Conservation (phyloP, 2,888 invertebrate genomes). For the Buathra laborator region DNA sequence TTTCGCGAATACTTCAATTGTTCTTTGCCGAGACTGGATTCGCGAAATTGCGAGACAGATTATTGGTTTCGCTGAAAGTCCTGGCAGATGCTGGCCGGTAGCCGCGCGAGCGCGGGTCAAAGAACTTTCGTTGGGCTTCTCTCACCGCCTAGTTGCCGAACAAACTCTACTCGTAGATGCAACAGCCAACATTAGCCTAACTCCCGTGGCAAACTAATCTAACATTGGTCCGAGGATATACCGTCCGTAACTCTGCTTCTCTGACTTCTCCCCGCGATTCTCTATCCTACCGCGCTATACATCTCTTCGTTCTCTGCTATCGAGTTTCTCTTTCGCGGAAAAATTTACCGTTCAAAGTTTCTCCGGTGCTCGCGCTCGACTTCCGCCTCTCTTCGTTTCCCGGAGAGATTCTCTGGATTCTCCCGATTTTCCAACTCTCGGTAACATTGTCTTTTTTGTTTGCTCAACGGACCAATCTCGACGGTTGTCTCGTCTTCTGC, state of each 20-base stretch:
- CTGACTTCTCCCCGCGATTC: conserved; percentile 61
- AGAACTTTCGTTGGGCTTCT: conserved; percentile 78
- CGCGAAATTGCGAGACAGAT: conserved; percentile 80
- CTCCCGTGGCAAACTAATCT: conserved; percentile 82
- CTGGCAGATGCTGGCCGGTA: conserved; percentile 70
- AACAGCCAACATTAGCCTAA: conserved; percentile 81
- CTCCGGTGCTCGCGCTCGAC: conserved; percentile 55
- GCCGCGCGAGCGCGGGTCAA: conserved; percentile 71
- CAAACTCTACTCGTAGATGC: conserved; percentile 81
- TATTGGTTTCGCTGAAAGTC: conserved; percentile 80
- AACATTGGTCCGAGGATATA: conserved; percentile 80
- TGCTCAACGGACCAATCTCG: conserved; percentile 59
- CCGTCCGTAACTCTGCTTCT: conserved; percentile 58
- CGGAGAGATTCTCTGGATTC: conserved; percentile 37
- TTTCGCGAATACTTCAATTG: conserved; percentile 66
- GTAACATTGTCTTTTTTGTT: conserved; percentile 61
- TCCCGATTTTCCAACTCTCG: conserved; percentile 34
- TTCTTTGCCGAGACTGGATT: conserved; percentile 74
- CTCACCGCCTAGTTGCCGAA: conserved; percentile 77
- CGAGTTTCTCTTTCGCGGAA: conserved; percentile 56
- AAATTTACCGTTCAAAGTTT: conserved; percentile 65
- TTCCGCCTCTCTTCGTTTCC: conserved; percentile 62
- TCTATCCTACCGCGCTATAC: conserved; percentile 50
- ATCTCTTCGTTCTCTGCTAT: conserved; percentile 37
- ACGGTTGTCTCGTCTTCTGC: conserved; percentile 57